Evolutionary conservation across 64 coral and sea anemone genomes (phyloP).

Genomic region (Platygyra sinensis): DNA sequence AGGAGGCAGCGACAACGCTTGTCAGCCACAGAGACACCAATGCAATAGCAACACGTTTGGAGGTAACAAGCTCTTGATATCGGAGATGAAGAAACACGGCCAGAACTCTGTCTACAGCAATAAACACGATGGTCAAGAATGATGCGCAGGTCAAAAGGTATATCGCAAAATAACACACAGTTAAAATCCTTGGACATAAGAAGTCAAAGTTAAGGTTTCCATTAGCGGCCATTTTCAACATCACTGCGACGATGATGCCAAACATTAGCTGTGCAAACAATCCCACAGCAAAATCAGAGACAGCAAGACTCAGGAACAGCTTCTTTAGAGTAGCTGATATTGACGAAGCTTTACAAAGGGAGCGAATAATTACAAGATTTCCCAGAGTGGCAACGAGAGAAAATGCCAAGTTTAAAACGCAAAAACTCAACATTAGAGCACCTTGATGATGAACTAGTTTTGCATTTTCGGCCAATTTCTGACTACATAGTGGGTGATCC

Average conservation of each 20-base stretch:
- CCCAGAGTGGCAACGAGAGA: not conserved
- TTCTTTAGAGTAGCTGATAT: not conserved
- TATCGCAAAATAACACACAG: not conserved
- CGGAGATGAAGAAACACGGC: conserved; percentile 40
- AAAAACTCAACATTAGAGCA: not conserved
- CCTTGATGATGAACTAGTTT: not conserved
- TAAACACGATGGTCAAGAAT: conserved; percentile 2
- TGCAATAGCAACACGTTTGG: not conserved
- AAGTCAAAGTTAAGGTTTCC: not conserved
- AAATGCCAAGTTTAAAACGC: not conserved
- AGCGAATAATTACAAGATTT: conserved; percentile 12
- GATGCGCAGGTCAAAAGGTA: conserved; percentile 6
- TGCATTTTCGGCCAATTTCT: not conserved
- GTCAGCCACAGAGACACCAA: conserved; percentile 7
- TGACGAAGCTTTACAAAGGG: conserved; percentile 9
- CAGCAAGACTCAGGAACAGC: conserved; percentile 27
- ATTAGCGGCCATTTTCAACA: not conserved
- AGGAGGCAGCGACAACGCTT: not conserved
- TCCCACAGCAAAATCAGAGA: conserved; percentile 45
- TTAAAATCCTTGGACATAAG: not conserved
- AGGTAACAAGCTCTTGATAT: conserved; percentile 46
- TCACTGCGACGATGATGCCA: not conserved
- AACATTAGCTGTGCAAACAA: conserved; percentile 28
- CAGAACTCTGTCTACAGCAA: conserved; percentile 39
- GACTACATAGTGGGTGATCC: not conserved